Evolutionary conservation across 2,888 invertebrate species (phyloP).

Genomic region (Camponotus fellah): DNA sequence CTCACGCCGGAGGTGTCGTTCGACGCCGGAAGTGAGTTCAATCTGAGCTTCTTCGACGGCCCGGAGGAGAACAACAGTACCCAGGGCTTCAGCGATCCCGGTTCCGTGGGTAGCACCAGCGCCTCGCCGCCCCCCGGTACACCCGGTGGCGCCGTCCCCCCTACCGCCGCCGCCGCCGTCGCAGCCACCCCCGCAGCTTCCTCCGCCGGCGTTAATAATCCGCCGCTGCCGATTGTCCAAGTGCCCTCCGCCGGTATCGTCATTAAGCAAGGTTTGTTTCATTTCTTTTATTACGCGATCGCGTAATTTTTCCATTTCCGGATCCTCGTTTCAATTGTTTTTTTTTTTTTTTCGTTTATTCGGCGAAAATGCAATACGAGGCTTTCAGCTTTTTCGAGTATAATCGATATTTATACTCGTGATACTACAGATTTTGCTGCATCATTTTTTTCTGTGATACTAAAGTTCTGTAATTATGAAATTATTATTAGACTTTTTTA

Average conservation of each 20-base stretch:
- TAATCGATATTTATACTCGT: background rate
- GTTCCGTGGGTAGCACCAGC: slow-evolving; percentile 88
- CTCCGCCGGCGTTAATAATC: slow-evolving; percentile 74
- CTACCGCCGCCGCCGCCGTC: slow-evolving; percentile 74
- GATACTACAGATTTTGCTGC: background rate
- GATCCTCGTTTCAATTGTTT: background rate
- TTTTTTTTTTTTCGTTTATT: background rate
- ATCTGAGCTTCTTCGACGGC: slow-evolving; percentile 93
- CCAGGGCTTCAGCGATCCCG: slow-evolving; percentile 90
- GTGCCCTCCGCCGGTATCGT: slow-evolving; percentile 83
- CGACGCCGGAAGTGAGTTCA: slow-evolving; percentile 92
- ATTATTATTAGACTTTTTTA: background rate
- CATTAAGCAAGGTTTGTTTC: slow-evolving; percentile 85
- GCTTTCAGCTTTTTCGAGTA: too few relatives aligned
- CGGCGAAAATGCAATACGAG: background rate
- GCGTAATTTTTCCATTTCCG: background rate
- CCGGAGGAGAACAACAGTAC: slow-evolving; percentile 89
- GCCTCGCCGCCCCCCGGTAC: slow-evolving; percentile 84
- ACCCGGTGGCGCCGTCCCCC: slow-evolving; percentile 79
- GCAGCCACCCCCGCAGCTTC: slow-evolving; percentile 69
- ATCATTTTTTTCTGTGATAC: background rate
- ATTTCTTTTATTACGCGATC: slow-evolving; percentile 52
- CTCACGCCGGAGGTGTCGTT: slow-evolving; percentile 90
- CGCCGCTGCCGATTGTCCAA: slow-evolving; percentile 82
- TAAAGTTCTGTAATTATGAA: background rate